phyloP scores from a whole-genome alignment of 2,797 vertebrate species.

The Falco naumanni region DNA sequence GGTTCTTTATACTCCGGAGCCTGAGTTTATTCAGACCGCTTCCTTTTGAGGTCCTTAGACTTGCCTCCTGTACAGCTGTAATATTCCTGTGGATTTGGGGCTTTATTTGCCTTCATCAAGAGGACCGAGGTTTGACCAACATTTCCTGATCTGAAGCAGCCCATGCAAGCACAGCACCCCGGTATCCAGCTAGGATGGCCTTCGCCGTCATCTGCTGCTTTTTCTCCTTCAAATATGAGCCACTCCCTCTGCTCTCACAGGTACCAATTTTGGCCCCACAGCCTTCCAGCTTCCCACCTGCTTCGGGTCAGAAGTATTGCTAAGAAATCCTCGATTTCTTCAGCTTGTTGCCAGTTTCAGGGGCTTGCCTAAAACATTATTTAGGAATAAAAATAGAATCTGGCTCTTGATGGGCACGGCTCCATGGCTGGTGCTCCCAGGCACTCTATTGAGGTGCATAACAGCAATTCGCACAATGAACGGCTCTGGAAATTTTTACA shows the following conservation, averaged over 20 bases:
- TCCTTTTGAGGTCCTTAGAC: neutral
- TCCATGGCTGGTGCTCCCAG: neutral
- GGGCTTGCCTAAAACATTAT: neutral
- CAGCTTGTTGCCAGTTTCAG: neutral
- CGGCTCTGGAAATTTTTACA: neutral
- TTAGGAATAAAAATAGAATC: neutral
- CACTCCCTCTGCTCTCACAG: neutral
- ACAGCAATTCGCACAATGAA: neutral
- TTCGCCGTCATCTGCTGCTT: neutral
- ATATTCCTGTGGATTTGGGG: neutral
- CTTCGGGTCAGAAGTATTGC: neutral
- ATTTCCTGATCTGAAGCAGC: neutral
- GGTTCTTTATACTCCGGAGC: neutral
- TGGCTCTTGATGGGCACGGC: fast-evolving
- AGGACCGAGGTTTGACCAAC: neutral
- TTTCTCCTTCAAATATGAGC: neutral
- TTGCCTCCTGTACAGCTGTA: neutral
- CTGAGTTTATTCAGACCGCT: neutral
- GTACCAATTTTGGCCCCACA: fast-evolving
- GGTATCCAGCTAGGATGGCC: neutral
- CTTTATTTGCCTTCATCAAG: neutral
- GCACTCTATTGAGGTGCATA: neutral
- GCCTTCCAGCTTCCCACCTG: neutral
- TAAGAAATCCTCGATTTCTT: neutral
- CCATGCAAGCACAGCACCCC: neutral